Evolutionary conservation across 2,113 vertebrate species (phyloP).

Genomic region (Synodontis membranacea): DNA sequence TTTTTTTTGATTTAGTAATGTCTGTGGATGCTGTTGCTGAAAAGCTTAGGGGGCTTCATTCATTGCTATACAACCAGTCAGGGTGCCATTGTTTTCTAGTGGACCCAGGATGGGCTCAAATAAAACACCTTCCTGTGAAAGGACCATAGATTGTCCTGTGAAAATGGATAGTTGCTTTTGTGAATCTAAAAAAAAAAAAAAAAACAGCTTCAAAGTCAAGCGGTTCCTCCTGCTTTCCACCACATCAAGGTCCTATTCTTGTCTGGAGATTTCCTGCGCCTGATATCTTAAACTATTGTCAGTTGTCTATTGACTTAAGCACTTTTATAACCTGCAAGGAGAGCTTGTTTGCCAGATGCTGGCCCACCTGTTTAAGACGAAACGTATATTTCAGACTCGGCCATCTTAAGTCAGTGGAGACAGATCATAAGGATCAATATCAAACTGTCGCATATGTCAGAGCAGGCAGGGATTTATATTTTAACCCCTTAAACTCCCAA

Average conservation of each 20-base stretch:
- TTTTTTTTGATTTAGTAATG: background rate
- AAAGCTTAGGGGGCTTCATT: conserved; percentile 14
- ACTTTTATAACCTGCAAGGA: conserved; percentile 28
- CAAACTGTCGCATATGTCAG: conserved; percentile 3
- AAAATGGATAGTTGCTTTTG: conserved; percentile 56
- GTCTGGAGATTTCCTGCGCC: conserved; percentile 36
- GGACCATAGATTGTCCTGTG: conserved; percentile 46
- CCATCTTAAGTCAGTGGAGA: background rate
- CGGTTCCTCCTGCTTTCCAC: conserved; percentile 40
- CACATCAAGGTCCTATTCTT: conserved; percentile 57
- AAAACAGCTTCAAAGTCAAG: conserved; percentile 54
- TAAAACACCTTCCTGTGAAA: conserved; percentile 50
- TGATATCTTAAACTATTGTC: conserved; percentile 59
- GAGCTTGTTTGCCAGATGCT: conserved; percentile 45
- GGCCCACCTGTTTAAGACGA: conserved; percentile 5
- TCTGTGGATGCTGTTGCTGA: background rate
- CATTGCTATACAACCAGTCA: background rate
- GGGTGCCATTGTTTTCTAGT: conserved; percentile 31
- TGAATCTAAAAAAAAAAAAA: conserved; percentile 35
- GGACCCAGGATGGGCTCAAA: conserved; percentile 38
- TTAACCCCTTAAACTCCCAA: conserved; percentile 4
- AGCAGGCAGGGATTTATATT: background rate
- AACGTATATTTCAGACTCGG: background rate
- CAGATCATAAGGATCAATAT: background rate
- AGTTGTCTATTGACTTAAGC: conserved; percentile 39